Evolutionary conservation across 2,797 vertebrate genomes (phyloP), one percentile per base, ranked within the genome.

Genomic region (Parotocinclus haroldoi): DNA sequence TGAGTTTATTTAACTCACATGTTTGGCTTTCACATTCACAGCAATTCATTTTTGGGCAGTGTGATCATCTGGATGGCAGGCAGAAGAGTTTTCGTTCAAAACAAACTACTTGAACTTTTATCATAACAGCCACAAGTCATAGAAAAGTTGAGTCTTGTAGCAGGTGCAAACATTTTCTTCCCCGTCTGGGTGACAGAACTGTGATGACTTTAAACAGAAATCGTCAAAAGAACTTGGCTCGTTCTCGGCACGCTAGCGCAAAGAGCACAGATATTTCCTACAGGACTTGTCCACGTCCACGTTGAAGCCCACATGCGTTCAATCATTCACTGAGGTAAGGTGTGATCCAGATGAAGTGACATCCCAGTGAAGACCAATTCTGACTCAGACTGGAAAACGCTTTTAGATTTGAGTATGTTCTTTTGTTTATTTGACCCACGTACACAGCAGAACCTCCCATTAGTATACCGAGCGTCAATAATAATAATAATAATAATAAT

Each of bases 201-300:
- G 45, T 16, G 44, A 66, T 58, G 13, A 40, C 16, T 27, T 58
- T 27, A 37, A 48, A 61, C 36, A 39, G 67, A 49, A 73, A 59
- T 42, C 27, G 39, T 59, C 36, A 63, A 72, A 59, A 38, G 45
- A 59, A 51, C 27, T 51, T 60, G 16, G 57, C 46, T 45, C 55
- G 49, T 50, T 62, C 56, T 69, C 14, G 51, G 55, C 49, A 52
- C 3, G 14, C 37, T 63, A 55, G 42, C 54, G 39, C 71, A 55
- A 73, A 70, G 18, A 68, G 51, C 7, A 14, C 10, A 39, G 58
- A 74, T 56, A 60, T 76, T 69, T 76, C 65, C 57, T 13, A 46
- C 58, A 68, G 50, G 56, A 51, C 18, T 52, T n/a, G n/a, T n/a
- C 45, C 45, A 36, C 50, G 27, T 27, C 27, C 61, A 27, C 49